Conservation (phyloP, 2,888 invertebrate genomes). For the Plutella xylostella region DNA sequence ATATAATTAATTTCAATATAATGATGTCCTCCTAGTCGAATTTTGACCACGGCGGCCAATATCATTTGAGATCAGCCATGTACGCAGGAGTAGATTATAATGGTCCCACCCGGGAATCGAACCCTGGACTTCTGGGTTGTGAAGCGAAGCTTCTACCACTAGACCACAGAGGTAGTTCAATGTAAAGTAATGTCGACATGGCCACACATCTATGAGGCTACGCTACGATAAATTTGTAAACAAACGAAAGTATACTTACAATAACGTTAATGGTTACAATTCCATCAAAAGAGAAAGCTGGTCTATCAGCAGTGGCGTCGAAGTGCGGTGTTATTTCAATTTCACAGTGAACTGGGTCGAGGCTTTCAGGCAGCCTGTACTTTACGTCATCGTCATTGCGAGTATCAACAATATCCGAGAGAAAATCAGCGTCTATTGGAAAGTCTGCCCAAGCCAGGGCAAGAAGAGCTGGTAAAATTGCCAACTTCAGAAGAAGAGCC, state of each 20-base stretch:
- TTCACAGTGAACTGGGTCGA: conserved; percentile 63
- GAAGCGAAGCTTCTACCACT: no score
- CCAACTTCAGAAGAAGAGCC: conserved; percentile 25
- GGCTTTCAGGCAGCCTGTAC: conserved; percentile 47
- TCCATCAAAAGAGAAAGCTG: conserved; percentile 59
- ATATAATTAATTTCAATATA: no score
- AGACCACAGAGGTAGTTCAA: no score
- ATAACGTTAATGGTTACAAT: conserved; percentile 39
- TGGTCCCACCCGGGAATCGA: no score
- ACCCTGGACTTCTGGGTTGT: no score
- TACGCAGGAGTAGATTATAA: no score
- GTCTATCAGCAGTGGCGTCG: conserved; percentile 31
- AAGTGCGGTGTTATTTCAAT: conserved; percentile 68
- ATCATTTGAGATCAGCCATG: no score
- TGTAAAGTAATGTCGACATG: no score
- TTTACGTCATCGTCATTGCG: conserved; percentile 22
- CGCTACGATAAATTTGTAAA: background rate
- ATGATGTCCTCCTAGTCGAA: no score
- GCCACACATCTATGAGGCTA: no score
- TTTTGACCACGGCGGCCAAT: no score
- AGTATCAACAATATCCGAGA: conserved; percentile 10
- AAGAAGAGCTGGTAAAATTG: conserved; percentile 30
- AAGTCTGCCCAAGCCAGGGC: conserved; percentile 33
- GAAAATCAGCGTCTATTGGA: conserved; percentile 31
- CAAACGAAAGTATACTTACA: conserved; percentile 27